Percentiles rank a stretch among this genome's conserved stretches.
Conservation (phyloP, 2,797 vertebrate genomes). For the Acrossocheilus wenchowensis region DNA sequence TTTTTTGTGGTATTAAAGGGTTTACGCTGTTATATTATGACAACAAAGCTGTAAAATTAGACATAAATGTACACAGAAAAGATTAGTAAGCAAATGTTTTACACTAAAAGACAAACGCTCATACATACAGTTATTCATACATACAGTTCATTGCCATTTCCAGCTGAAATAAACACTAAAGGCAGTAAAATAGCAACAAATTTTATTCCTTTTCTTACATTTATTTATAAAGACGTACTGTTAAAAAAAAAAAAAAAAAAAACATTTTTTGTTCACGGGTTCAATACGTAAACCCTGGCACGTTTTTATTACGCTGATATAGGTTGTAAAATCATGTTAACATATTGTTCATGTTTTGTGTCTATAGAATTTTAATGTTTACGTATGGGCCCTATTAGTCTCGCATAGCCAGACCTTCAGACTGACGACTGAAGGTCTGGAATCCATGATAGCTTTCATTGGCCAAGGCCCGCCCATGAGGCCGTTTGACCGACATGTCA, state of each 20-base stretch:
- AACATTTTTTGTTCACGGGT: neutral
- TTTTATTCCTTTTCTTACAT: neutral
- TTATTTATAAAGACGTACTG: neutral
- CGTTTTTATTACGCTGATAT: too few species aligned
- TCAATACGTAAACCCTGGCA: too few species aligned
- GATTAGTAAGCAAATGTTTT: neutral
- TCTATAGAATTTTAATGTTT: too few species aligned
- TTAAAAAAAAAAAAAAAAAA: too few species aligned
- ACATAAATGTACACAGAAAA: neutral
- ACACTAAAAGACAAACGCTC: neutral
- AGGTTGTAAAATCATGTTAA: too few species aligned
- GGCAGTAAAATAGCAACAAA: neutral
- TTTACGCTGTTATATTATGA: neutral
- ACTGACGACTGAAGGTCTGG: too few species aligned
- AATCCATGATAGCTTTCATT: too few species aligned
- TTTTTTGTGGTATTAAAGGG: neutral
- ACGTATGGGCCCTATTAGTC: too few species aligned
- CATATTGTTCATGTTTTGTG: too few species aligned
- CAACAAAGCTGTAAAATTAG: neutral
- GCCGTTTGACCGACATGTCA: too few species aligned
- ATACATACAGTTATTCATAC: neutral
- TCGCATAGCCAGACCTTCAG: too few species aligned
- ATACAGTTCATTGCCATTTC: neutral
- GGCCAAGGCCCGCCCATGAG: too few species aligned
- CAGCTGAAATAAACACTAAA: neutral